A percentile compares a stretch with the other conserved stretches of the same genome.
Conservation (phyloP, 2,888 invertebrate genomes). For the Mythimna loreyi region DNA sequence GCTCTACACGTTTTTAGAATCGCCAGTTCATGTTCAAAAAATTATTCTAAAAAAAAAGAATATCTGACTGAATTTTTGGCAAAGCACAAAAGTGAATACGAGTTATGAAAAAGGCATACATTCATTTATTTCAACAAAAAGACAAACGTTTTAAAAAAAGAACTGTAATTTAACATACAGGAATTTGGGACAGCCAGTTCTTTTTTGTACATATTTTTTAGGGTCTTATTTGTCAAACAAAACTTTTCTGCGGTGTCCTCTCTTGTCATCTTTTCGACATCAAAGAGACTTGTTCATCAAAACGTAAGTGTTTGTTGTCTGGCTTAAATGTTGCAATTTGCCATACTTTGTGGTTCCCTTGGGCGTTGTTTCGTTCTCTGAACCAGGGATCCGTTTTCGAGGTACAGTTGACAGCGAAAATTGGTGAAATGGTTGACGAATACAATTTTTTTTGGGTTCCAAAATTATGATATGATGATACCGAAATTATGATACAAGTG, state of each 20-base stretch:
- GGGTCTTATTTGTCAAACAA: conserved; percentile 42
- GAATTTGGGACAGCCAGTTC: conserved; percentile 2
- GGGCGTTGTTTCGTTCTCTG: conserved; percentile 29
- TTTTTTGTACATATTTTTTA: conserved; percentile 14
- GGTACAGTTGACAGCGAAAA: conserved; percentile 1
- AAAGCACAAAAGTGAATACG: neutral
- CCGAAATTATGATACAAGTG: too few species aligned
- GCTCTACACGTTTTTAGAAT: neutral
- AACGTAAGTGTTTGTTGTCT: conserved; percentile 54
- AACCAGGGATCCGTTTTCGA: conserved; percentile 19
- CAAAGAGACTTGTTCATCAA: conserved; percentile 50
- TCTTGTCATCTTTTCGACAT: conserved; percentile 49
- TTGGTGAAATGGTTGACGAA: neutral
- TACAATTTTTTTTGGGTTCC: too few species aligned
- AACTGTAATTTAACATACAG: neutral
- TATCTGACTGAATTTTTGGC: neutral
- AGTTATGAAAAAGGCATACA: neutral
- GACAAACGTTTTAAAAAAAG: conserved; percentile 12
- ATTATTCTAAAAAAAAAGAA: neutral
- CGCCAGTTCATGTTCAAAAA: neutral
- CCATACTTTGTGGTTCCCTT: conserved; percentile 43
- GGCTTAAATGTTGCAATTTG: conserved; percentile 60
- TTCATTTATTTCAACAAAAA: conserved; percentile 6
- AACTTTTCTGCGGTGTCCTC: conserved; percentile 24
- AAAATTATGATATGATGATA: too few species aligned